These are phyloP conservation scores for Amazona guildingii DNA, from an alignment of 2,113 vertebrate species.

Conservation along the genomic window DNA sequence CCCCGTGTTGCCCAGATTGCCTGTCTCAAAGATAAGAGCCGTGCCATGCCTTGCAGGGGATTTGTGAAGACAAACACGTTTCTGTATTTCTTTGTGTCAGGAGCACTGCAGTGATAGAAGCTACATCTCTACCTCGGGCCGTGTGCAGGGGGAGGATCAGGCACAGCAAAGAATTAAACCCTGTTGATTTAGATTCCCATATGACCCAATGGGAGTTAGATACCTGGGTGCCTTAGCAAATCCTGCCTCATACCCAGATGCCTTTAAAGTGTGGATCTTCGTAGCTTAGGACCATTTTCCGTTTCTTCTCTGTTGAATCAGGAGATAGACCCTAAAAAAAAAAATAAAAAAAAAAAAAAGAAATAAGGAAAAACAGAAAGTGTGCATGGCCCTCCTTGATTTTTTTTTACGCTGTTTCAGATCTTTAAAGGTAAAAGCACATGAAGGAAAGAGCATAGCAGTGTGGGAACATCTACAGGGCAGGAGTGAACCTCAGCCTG, in stretches of 20 bases:
- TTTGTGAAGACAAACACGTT: neutral
- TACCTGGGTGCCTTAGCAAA: neutral
- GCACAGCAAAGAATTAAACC: neutral
- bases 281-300: neutral
- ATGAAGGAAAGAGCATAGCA: neutral
- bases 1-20: rapidly evolving
- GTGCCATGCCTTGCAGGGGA: neutral
- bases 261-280: neutral
- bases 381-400: neutral
- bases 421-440: neutral
- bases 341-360: neutral
- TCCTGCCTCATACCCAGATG: neutral
- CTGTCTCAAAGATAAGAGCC: rapidly evolving
- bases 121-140: neutral
- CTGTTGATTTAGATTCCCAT: neutral
- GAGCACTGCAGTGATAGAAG: neutral
- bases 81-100: neutral
- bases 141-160: neutral
- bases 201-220: neutral
- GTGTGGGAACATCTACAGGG: neutral
- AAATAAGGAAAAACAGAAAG: neutral
- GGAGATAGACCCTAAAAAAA: neutral
- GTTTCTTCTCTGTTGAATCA: neutral
- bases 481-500: neutral
- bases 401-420: neutral